Base-by-base conservation (phyloP, 1,140 invertebrate species). In the Lycorma delicatula region DNA sequence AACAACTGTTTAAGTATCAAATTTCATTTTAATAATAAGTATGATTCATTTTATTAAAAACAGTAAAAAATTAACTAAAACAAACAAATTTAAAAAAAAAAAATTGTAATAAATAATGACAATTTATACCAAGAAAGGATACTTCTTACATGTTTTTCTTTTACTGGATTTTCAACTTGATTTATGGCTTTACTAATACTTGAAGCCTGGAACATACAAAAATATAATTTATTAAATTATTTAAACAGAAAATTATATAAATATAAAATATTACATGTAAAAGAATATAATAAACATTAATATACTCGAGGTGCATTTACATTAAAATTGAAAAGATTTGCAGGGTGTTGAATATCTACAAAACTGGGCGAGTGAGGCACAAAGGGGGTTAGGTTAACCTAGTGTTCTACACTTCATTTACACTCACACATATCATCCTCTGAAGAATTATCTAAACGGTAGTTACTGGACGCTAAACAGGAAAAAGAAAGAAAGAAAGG, bases 121-220 rank as follows among this genome's bases (percentile, higher is more conserved):
- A 13, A 47, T 9, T 34, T n/a, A 20, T 44, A 20, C 41, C 51
- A 6, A 22, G 49, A 77, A 83, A 83, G 80, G 80, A 83, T 85
- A 85, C 84, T 86, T 64, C 95, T 81, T 41, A 94, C 91, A 87
- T 97, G 94, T 80, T 98, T 98, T 70, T 94, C 92, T 78, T 98
- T 98, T 0, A 96, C 87, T 4, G 93, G 91, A 29, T 82, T 85
- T 75, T 97, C 94, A 26, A 84, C 75, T 3, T 80, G 75, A 73
- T 93, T 96, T 54, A 97, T 87, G 7, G 93, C 93, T 75, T 97
- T 97, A 61, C 82, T 83, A 46, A 97, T 85, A 58, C 88, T 89
- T 50, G 85, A 77, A 53, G 78, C 80, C 90, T 93, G 75, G 25
- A 77, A 81, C 68, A 68, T 66, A 63, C 56, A 67, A 67, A 27